A percentile compares a stretch with the other conserved stretches of the same genome.
These are phyloP conservation scores for Chaetops frenatus DNA, from an alignment of 2,113 vertebrate species.

Conservation along the genomic window DNA sequence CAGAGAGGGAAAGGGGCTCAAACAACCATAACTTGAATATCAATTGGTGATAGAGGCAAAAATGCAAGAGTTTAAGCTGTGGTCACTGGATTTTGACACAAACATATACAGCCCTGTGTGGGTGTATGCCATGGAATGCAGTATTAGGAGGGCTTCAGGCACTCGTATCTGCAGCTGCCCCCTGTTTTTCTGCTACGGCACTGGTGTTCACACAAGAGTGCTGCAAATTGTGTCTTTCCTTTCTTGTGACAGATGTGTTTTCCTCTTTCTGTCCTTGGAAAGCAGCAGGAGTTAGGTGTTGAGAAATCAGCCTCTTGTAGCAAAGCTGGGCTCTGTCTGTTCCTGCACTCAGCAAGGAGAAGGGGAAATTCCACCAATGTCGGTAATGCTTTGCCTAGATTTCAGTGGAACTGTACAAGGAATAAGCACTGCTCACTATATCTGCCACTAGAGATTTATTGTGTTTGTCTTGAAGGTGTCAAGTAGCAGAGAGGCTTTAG, in stretches of 20 bases:
- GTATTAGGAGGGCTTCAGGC: neutral
- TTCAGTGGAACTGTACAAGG: neutral
- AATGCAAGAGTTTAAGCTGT: neutral
- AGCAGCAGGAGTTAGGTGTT: neutral
- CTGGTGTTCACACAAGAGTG: neutral
- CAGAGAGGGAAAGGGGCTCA: neutral
- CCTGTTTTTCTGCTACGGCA: neutral
- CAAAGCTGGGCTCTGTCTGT: neutral
- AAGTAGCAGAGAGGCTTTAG: neutral
- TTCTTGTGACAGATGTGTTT: neutral
- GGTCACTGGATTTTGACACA: neutral
- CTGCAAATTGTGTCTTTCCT: neutral
- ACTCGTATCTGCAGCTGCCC: rapidly evolving
- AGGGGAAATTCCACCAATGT: neutral
- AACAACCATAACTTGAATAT: neutral
- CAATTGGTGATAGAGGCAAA: neutral
- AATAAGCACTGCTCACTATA: neutral
- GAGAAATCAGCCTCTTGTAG: neutral
- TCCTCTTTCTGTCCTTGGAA: neutral
- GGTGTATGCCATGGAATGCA: neutral
- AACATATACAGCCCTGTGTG: neutral
- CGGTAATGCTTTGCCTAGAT: neutral
- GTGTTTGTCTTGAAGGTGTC: neutral
- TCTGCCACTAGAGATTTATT: neutral
- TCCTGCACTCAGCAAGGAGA: neutral